phyloP scores from a whole-genome alignment of 2,113 vertebrate species.

The Protobothrops flavoviridis region DNA sequence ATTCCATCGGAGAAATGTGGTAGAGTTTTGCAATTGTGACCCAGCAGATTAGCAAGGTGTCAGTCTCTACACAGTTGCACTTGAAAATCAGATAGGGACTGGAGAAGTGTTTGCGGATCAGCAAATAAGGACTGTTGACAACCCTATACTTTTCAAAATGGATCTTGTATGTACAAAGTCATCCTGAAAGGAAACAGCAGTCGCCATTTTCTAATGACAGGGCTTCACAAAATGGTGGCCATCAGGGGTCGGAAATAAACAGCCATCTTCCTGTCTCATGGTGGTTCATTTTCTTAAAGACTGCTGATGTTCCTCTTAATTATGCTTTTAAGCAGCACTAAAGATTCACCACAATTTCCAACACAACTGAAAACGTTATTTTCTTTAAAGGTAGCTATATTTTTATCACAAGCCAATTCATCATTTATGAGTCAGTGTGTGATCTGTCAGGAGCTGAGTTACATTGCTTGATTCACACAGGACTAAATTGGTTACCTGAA shows the following conservation, averaged over 20 bases:
- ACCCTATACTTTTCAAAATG: conserved; percentile 77
- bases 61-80: conserved; percentile 79
- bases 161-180: conserved; percentile 76
- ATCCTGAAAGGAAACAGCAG: conserved; percentile 75
- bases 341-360: not conserved
- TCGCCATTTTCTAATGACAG: conserved; percentile 76
- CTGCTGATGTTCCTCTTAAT: conserved; percentile 59
- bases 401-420: not conserved
- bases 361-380: conserved; percentile 47
- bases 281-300: conserved; percentile 39
- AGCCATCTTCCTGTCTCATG: conserved; percentile 43
- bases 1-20: conserved; percentile 75
- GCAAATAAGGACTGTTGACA: conserved; percentile 79
- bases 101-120: conserved; percentile 79
- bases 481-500: conserved; percentile 37
- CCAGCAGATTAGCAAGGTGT: conserved; percentile 77
- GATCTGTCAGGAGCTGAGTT: conserved; percentile 4
- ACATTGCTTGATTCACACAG: conserved; percentile 23
- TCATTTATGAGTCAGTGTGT: not conserved
- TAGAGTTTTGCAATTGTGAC: conserved; percentile 70
- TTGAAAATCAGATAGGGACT: conserved; percentile 81
- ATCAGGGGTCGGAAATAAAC: conserved; percentile 45
- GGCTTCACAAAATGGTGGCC: conserved; percentile 74
- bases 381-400: conserved; percentile 15
- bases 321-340: conserved; percentile 33